Percentiles rank a stretch among this genome's conserved stretches.
phyloP scores from a whole-genome alignment of 2,888 invertebrate genomes.

The Clivina fossor region DNA sequence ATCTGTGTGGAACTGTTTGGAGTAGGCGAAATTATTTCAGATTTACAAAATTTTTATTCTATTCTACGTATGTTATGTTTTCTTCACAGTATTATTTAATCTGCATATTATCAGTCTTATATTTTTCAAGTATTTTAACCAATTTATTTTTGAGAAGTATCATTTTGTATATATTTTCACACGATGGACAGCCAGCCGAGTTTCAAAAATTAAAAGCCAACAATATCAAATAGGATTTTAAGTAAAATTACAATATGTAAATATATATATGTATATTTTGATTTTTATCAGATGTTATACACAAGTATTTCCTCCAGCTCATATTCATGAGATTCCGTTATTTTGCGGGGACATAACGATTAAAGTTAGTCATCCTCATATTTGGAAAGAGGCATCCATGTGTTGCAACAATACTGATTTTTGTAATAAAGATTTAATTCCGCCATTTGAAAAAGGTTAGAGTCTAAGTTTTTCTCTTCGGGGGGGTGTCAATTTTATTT shows the following conservation, averaged over 20 bases:
- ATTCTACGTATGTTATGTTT: not conserved
- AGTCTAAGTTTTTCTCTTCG: conserved; percentile 15
- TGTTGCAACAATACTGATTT: conserved; percentile 71
- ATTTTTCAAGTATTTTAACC: too few relatives aligned
- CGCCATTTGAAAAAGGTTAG: conserved; percentile 45
- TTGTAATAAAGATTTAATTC: conserved; percentile 64
- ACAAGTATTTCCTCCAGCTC: not conserved
- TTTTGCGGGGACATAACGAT: conserved; percentile 9
- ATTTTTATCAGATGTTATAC: conserved; percentile 18
- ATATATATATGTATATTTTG: not conserved
- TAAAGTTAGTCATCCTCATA: conserved; percentile 10
- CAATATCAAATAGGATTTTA: too few relatives aligned
- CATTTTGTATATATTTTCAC: too few relatives aligned
- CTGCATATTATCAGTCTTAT: too few relatives aligned
- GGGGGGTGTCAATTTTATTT: too few relatives aligned
- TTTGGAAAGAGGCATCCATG: conserved; percentile 49
- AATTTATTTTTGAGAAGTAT: too few relatives aligned
- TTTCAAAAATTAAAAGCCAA: too few relatives aligned
- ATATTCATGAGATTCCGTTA: conserved; percentile 2
- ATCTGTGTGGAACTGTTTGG: not conserved
- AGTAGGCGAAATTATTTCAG: conserved; percentile 3
- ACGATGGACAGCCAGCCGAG: too few relatives aligned
- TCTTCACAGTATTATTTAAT: too few relatives aligned
- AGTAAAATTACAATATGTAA: too few relatives aligned
- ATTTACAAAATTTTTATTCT: conserved; percentile 15